Evolutionary conservation across 2,797 vertebrate genomes (phyloP).

Genomic region (Lutjanus campechanus): DNA sequence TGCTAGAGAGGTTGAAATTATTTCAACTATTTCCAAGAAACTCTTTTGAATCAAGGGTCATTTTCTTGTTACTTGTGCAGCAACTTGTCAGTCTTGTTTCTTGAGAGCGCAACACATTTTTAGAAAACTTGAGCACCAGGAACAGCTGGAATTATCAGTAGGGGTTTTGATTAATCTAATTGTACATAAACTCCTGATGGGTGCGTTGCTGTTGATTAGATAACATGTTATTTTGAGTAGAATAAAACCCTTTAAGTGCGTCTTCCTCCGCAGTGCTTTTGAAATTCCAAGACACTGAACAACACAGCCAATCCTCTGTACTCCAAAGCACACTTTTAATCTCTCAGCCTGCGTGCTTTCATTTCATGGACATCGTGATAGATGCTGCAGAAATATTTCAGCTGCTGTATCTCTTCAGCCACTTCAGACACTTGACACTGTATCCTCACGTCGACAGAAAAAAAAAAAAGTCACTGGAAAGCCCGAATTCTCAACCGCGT

Average conservation of each 20-base stretch:
- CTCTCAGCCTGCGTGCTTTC: slow-evolving; percentile 49
- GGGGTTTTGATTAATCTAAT: neutral
- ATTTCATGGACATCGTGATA: slow-evolving; percentile 38
- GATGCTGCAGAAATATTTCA: slow-evolving; percentile 52
- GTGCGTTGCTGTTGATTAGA: slow-evolving; percentile 23
- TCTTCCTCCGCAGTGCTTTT: slow-evolving; percentile 18
- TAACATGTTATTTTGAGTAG: slow-evolving; percentile 19
- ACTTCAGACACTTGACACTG: slow-evolving; percentile 43
- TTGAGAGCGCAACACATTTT: neutral
- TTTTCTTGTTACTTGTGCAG: neutral
- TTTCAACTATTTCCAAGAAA: neutral
- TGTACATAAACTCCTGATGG: neutral
- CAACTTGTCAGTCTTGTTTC: neutral
- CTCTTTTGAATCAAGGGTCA: neutral
- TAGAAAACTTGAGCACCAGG: neutral
- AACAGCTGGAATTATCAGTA: neutral
- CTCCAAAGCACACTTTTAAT: slow-evolving; percentile 49
- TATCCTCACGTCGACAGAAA: slow-evolving; percentile 36
- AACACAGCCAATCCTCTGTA: slow-evolving; percentile 26
- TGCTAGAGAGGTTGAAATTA: neutral
- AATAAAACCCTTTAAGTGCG: slow-evolving; percentile 21
- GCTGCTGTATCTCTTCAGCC: slow-evolving; percentile 52
- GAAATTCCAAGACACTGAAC: slow-evolving; percentile 47
- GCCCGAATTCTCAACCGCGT: slow-evolving; percentile 13
- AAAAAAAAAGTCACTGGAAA: slow-evolving; percentile 25